Percentiles rank a stretch among this genome's conserved stretches.
phyloP scores from a whole-genome alignment of 1,140 invertebrate species.

The Eciton burchellii region DNA sequence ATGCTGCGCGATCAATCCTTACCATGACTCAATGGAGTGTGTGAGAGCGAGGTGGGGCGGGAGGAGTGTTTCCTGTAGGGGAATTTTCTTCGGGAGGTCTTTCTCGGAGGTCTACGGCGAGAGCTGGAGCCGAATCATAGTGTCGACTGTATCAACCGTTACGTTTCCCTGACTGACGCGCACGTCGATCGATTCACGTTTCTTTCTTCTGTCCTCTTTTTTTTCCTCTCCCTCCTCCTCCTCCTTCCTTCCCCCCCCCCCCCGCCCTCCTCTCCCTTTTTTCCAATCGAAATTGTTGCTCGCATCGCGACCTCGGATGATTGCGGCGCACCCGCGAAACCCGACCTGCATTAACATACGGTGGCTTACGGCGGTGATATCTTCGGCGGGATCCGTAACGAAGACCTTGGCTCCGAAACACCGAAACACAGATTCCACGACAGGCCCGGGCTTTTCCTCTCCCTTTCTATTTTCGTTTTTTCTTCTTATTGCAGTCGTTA shows the following conservation, averaged over 20 bases:
- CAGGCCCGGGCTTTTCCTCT: constrained; percentile 52
- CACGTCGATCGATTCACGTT: constrained; percentile 27
- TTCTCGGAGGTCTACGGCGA: not conserved
- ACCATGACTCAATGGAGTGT: constrained; percentile 39
- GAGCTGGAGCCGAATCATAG: not conserved
- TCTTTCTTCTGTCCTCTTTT: not conserved
- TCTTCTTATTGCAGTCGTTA: constrained; percentile 39
- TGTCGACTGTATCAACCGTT: not conserved
- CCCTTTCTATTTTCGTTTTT: constrained; percentile 64
- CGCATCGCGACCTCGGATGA: constrained; percentile 16
- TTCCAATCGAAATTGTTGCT: constrained; percentile 5
- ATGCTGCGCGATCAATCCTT: not conserved
- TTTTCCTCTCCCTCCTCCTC: too few relatives aligned
- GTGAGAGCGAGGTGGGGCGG: too few relatives aligned
- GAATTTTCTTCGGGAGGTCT: not conserved
- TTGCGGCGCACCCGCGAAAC: constrained; percentile 29
- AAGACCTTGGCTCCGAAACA: constrained; percentile 81
- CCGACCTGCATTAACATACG: constrained; percentile 80
- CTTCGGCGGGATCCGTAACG: constrained; percentile 67
- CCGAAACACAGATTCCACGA: constrained; percentile 78
- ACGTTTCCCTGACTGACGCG: not conserved
- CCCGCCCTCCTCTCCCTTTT: too few relatives aligned
- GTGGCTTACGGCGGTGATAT: constrained; percentile 75
- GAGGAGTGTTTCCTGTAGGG: not conserved
- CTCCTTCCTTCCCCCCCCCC: too few relatives aligned